phyloP scores from a whole-genome alignment of 1,140 invertebrate genomes.

The Drosophila oshimai region DNA sequence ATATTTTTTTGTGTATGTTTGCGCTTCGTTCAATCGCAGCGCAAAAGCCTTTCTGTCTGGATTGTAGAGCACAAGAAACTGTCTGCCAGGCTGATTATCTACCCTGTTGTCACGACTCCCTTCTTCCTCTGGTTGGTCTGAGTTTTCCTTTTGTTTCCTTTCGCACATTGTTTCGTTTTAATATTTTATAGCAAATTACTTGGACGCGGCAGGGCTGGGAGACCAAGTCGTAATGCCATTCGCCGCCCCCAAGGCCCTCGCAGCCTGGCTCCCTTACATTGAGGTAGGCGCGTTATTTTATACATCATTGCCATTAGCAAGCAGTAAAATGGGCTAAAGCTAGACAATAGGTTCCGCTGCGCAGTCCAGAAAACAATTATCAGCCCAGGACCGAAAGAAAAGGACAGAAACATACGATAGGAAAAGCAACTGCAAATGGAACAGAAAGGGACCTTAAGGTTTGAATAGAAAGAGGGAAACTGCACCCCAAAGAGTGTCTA shows the following conservation, averaged over 20 bases:
- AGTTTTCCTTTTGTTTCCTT: constrained; percentile 57
- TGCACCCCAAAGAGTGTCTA: background rate
- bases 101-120: background rate
- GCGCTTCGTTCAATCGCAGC: background rate
- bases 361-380: constrained; percentile 46
- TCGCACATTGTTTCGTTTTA: constrained; percentile 65
- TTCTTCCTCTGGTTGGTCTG: background rate
- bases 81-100: constrained; percentile 54
- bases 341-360: constrained; percentile 32
- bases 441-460: background rate
- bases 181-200: constrained; percentile 61
- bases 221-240: background rate
- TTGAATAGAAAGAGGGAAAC: background rate
- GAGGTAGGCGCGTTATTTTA: constrained; percentile 61
- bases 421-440: background rate
- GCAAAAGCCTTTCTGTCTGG: constrained; percentile 7
- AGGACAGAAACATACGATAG: background rate
- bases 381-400: background rate
- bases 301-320: constrained; percentile 64
- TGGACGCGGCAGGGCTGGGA: constrained; percentile 1
- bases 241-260: background rate
- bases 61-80: constrained; percentile 23
- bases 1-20: no score
- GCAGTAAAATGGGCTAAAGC: constrained; percentile 46
- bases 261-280: background rate